Percentiles rank a stretch among this genome's conserved stretches.
These are phyloP conservation scores for Passer montanus DNA, from an alignment of 2,113 vertebrate species.

Conservation along the genomic window DNA sequence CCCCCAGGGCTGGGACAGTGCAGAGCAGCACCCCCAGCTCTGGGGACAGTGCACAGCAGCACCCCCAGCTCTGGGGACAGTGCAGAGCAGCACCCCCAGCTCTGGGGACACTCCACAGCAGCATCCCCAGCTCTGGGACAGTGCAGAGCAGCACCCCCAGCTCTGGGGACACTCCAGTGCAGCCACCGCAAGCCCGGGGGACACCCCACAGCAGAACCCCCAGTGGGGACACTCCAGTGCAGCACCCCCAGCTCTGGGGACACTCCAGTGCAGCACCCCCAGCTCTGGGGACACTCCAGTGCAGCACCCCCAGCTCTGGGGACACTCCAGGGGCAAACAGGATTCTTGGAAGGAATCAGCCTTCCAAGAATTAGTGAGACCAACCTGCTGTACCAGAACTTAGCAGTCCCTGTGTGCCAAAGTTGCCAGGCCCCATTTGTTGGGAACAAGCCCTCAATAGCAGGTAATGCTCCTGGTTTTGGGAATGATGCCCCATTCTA, in stretches of 20 bases:
- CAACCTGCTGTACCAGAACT: background rate
- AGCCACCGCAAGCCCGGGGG: too few species aligned
- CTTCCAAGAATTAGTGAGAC: fast-evolving
- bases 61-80: too few species aligned
- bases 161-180: too few species aligned
- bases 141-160: background rate
- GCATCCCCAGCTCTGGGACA: background rate
- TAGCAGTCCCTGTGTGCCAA: fast-evolving
- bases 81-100: background rate
- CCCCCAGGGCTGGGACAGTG: too few species aligned
- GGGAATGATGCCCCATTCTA: background rate
- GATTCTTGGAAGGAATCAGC: background rate
- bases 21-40: too few species aligned
- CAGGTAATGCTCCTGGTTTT: background rate
- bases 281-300: background rate
- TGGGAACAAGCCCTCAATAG: background rate
- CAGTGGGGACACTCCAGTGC: too few species aligned
- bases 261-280: background rate
- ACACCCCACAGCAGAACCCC: too few species aligned
- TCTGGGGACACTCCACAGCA: too few species aligned
- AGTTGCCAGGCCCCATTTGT: fast-evolving
- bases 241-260: background rate
- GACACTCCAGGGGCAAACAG: too few species aligned
- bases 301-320: background rate
- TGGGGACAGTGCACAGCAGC: too few species aligned